These are phyloP conservation scores for Rutpela maculata DNA, from an alignment of 2,888 invertebrate genomes.

Conservation along the genomic window DNA sequence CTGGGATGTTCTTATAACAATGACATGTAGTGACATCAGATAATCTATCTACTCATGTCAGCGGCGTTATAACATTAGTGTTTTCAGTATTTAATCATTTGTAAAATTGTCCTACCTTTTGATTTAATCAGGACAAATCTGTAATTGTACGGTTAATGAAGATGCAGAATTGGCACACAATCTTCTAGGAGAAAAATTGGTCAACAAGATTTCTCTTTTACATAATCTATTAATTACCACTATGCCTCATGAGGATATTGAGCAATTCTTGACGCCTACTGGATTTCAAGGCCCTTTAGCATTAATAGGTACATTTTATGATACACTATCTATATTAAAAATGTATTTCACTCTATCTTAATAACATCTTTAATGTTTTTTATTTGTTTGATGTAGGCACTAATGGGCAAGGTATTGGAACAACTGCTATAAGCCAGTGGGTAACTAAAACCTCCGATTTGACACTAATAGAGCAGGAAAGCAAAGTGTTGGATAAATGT, in stretches of 20 bases:
- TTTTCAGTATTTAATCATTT: too few species aligned
- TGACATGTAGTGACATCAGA: too few species aligned
- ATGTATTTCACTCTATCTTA: not conserved
- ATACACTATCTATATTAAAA: not conserved
- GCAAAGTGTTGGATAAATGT: slow-evolving; percentile 80
- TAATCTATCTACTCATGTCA: too few species aligned
- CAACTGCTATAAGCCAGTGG: slow-evolving; percentile 93
- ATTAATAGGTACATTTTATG: slow-evolving; percentile 60
- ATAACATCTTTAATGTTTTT: not conserved
- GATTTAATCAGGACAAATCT: too few species aligned
- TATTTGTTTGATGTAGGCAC: slow-evolving; percentile 79
- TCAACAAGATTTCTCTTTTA: slow-evolving; percentile 81
- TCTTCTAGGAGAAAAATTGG: slow-evolving; percentile 89
- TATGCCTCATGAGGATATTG: slow-evolving; percentile 80
- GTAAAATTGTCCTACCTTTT: too few species aligned
- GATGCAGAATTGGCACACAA: slow-evolving; percentile 91
- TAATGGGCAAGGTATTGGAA: slow-evolving; percentile 97
- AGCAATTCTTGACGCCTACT: slow-evolving; percentile 86
- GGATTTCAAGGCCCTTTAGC: slow-evolving; percentile 86
- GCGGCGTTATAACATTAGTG: too few species aligned
- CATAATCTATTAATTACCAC: slow-evolving; percentile 79
- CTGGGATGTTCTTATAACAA: too few species aligned
- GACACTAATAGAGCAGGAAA: slow-evolving; percentile 81
- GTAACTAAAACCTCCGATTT: slow-evolving; percentile 85
- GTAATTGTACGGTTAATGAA: slow-evolving; percentile 86